A percentile compares a stretch with the other conserved stretches of the same genome.
phyloP scores from a whole-genome alignment of 2,797 vertebrate species.

The Neomorphus geoffroyi region DNA sequence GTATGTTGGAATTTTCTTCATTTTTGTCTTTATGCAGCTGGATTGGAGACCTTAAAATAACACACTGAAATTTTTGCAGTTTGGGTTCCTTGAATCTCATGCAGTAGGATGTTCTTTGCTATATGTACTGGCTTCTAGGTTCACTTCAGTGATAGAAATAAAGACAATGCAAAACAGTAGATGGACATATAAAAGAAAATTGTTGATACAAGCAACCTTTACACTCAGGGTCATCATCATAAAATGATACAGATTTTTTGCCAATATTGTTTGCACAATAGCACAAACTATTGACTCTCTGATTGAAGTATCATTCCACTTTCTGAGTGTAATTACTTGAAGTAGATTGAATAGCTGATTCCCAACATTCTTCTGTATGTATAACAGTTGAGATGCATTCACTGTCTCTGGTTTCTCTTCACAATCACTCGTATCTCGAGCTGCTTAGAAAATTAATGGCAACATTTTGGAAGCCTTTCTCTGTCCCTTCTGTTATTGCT shows the following conservation, averaged over 20 bases:
- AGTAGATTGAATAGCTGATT: background rate
- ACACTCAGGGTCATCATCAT: background rate
- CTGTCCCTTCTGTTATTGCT: background rate
- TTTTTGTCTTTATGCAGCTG: background rate
- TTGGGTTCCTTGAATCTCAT: background rate
- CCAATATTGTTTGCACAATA: background rate
- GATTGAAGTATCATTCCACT: background rate
- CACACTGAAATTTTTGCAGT: background rate
- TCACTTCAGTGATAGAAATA: background rate
- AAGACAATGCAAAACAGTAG: background rate
- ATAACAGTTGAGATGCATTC: background rate
- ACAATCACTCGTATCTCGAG: accelerated
- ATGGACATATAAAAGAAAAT: background rate
- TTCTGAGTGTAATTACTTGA: background rate
- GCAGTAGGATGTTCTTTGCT: background rate
- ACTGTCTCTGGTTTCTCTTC: background rate
- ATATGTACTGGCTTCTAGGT: background rate
- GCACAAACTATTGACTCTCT: background rate
- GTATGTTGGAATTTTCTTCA: background rate
- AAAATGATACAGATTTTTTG: background rate
- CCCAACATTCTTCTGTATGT: background rate
- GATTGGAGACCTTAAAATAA: background rate
- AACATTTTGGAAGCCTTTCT: background rate
- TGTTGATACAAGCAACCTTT: background rate
- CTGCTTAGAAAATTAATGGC: background rate